Evolutionary conservation across 53 echinoderm and acorn worm genomes (phyloP).

Genomic region (Crossaster papposus): DNA sequence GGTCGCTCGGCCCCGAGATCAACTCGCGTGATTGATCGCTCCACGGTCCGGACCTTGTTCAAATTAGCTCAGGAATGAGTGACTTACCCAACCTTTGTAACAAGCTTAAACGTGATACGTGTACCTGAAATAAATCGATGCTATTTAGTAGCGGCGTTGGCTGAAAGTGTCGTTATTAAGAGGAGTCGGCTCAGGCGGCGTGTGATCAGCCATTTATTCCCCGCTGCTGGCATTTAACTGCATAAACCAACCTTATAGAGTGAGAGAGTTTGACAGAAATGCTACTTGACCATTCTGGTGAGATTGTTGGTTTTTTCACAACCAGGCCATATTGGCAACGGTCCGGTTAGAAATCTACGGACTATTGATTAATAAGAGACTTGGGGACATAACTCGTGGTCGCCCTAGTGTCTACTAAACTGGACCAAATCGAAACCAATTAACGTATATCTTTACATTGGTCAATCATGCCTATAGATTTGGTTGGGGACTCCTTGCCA

Average conservation of each 20-base stretch:
- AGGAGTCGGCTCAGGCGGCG: neutral
- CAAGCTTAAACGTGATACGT: constrained; percentile 43
- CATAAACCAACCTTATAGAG: neutral
- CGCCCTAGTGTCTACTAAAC: neutral
- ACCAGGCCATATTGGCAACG: too few species aligned
- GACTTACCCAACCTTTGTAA: constrained; percentile 55
- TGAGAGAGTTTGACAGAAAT: too few species aligned
- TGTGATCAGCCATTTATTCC: neutral
- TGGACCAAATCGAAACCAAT: neutral
- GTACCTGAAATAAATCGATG: constrained; percentile 31
- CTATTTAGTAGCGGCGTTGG: neutral
- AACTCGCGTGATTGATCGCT: constrained; percentile 39
- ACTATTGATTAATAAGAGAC: neutral
- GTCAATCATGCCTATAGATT: neutral
- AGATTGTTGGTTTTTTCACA: too few species aligned
- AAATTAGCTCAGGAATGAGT: constrained; percentile 41
- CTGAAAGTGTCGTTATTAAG: constrained; percentile 4
- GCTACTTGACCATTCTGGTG: too few species aligned
- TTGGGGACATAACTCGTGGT: neutral
- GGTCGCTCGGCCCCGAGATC: constrained; percentile 56
- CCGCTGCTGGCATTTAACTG: neutral
- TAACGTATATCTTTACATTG: neutral
- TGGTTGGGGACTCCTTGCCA: neutral
- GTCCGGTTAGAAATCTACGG: too few species aligned
- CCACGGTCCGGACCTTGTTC: constrained; percentile 28